Evolutionary conservation across 64 coral and sea anemone genomes (phyloP).

Genomic region (Hydrozoanthus tunicans): DNA sequence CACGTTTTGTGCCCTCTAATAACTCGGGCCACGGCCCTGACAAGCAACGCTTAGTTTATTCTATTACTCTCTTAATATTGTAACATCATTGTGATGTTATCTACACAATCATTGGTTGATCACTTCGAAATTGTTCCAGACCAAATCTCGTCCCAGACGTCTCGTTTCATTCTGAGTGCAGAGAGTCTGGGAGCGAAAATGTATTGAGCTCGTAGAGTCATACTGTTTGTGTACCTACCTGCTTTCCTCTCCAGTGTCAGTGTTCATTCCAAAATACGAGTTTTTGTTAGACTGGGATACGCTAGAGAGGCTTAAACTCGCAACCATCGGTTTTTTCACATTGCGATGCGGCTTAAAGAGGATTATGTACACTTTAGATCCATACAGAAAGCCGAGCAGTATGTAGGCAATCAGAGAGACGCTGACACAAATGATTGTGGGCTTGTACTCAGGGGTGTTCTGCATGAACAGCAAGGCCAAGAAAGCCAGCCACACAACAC

Average conservation of each 20-base stretch:
- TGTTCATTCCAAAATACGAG: slow-evolving; percentile 39
- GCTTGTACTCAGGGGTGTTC: slow-evolving; percentile 43
- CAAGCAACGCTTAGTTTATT: too few relatives aligned
- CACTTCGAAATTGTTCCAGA: too few relatives aligned
- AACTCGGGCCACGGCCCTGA: too few relatives aligned
- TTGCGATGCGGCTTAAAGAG: slow-evolving; percentile 83
- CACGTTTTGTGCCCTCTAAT: too few relatives aligned
- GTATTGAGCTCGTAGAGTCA: too few relatives aligned
- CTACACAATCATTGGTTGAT: too few relatives aligned
- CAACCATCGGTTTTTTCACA: slow-evolving; percentile 61
- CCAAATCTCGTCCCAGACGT: too few relatives aligned
- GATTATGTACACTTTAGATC: slow-evolving; percentile 84
- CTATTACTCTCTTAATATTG: too few relatives aligned
- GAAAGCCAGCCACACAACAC: slow-evolving; percentile 85
- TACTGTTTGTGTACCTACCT: neutral
- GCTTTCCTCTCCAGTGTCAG: slow-evolving; percentile 35
- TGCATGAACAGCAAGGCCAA: slow-evolving; percentile 86
- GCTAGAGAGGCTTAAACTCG: slow-evolving; percentile 84
- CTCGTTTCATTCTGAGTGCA: too few relatives aligned
- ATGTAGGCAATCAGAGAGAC: slow-evolving; percentile 83
- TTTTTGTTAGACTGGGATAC: slow-evolving; percentile 59
- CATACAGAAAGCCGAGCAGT: slow-evolving; percentile 75
- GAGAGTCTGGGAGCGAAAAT: too few relatives aligned
- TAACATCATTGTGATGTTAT: too few relatives aligned
- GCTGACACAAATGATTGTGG: slow-evolving; percentile 74